Conservation (phyloP, 2,797 vertebrate species). For the Tadarida brasiliensis region DNA sequence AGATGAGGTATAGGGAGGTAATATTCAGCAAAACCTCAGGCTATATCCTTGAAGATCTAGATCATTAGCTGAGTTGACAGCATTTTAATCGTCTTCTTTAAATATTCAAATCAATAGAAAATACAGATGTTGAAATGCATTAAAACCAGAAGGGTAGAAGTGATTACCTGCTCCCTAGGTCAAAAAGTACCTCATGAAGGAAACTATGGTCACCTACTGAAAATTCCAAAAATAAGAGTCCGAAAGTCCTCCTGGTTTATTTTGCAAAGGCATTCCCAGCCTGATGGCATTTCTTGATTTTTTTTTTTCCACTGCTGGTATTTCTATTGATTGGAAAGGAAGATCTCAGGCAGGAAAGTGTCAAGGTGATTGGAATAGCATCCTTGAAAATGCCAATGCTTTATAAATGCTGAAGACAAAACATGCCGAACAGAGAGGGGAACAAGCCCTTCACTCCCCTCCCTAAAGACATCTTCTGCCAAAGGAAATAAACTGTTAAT, state of each 20-base stretch:
- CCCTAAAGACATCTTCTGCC: conserved; percentile 43
- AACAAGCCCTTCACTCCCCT: background rate
- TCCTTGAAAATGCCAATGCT: conserved; percentile 15
- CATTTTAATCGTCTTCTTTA: conserved; percentile 21
- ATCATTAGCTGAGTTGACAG: background rate
- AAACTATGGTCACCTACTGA: background rate
- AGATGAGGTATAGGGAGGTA: background rate
- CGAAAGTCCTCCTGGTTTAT: background rate
- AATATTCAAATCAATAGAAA: conserved; percentile 38
- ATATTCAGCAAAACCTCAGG: background rate
- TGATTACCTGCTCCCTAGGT: background rate
- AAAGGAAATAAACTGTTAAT: conserved; percentile 34
- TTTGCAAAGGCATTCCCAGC: background rate
- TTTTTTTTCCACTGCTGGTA: background rate
- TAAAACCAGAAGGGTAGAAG: conserved; percentile 16
- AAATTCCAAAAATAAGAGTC: background rate
- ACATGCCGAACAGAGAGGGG: background rate
- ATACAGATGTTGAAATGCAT: background rate
- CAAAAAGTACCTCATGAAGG: background rate
- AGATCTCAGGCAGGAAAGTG: background rate
- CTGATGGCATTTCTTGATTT: background rate
- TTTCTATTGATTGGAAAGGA: conserved; percentile 4
- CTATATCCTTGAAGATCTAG: background rate
- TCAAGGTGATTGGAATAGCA: background rate
- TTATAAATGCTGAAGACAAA: conserved; percentile 27